Evolutionary conservation across 1,140 invertebrate species (phyloP).

Genomic region (Sarcophaga bullata): DNA sequence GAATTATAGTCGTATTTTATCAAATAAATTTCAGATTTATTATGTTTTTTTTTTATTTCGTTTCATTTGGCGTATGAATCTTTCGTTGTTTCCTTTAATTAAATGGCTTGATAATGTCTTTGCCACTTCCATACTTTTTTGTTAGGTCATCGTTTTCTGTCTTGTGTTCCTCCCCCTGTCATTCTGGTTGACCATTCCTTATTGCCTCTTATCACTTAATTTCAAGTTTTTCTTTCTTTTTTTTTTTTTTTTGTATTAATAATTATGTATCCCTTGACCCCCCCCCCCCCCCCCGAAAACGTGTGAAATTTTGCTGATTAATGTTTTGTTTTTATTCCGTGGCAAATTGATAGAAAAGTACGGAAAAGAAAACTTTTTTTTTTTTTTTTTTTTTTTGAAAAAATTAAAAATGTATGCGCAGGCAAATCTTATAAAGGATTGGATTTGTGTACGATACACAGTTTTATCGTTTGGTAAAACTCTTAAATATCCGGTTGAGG

Average conservation of each 20-base stretch:
- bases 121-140: background rate
- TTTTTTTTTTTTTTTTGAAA: too few species aligned
- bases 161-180: background rate
- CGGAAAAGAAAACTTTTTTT: background rate
- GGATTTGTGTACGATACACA: too few species aligned
- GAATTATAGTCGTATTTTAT: too few species aligned
- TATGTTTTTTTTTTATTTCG: too few species aligned
- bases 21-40: too few species aligned
- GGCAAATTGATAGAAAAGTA: background rate
- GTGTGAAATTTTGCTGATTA: background rate
- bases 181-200: too few species aligned
- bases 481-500: too few species aligned
- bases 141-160: background rate
- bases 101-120: slow-evolving; percentile 1
- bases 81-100: background rate
- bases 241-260: background rate
- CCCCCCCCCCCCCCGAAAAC: too few species aligned
- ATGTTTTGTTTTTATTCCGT: background rate
- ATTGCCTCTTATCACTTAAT: background rate
- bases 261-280: background rate
- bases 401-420: too few species aligned
- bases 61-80: background rate
- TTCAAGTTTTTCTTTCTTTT: too few species aligned
- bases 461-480: too few species aligned
- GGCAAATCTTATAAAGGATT: too few species aligned